Base-by-base conservation (phyloP, 1,140 invertebrate genomes). In the Dysdera silvatica region DNA sequence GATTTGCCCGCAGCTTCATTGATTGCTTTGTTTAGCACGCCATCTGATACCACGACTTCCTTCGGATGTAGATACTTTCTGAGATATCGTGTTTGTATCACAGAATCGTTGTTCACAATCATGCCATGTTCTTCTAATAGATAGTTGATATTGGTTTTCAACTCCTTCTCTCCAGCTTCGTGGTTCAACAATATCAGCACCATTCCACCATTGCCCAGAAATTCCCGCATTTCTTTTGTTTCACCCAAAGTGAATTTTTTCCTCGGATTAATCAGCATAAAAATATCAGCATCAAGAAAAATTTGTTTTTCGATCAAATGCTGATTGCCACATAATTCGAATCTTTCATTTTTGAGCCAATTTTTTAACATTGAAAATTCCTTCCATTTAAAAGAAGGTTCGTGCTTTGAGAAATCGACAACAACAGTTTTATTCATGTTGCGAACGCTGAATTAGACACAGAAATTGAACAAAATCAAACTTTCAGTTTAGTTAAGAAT, bases 51-150 rank as follows among this genome's bases (percentile, higher is more conserved):
- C 43, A 91, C 82, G 72, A 91, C 95, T 78, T 99, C 95, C 76
- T 99, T 99, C 10, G 96, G 96, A 77, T 98, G 93, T 72, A 95
- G 92, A 75, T 94, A 98, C 79, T 97, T 97, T 79, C 91, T 92
- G n/a, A n/a, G n/a, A 72, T 95, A 98, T 71, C 92, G 88, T 20
- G 94, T 93, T 52, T 95, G 82, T 10, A 98, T 85, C 2, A 98
- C 89, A 71, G 84, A 86, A 79, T 99, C 95, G 79, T 85, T 91
- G 76, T 98, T 98, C 5, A 96, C 86, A 74, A 88, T 87, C 67
- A 98, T 91, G n/a, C 95, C 95, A 80, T 85, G 97, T 74, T 97
- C 89, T 53, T 98, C 95, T 3, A 98, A 75, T 45, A 98, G 83
- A 78, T 93, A 96, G 76, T 98, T 98, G 0, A 98, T 88, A 75